Evolutionary conservation across 2,113 vertebrate genomes (phyloP), one percentile per base, ranked within the genome.

Genomic region (Falcunculus frontatus): DNA sequence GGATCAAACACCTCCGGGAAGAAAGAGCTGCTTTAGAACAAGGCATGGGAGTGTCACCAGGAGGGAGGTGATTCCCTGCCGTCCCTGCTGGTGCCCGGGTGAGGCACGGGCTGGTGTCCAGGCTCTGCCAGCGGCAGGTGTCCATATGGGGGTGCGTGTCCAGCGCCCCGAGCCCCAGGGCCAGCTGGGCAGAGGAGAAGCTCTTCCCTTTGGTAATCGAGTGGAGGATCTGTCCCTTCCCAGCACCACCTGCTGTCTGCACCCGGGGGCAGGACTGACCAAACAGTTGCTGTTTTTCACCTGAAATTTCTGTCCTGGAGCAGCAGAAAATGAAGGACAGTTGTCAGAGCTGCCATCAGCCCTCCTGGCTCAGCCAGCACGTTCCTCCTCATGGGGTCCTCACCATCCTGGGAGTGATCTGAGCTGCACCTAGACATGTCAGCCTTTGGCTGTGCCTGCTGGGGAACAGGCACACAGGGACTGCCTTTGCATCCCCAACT

Each of bases 101-200:
- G 86, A 41, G 84, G 76, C 59, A 3, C 27, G 32, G 55, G 57
- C 50, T 1, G 2, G 2, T 70, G 52, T 27, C 63, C 67, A 59
- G 53, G 67, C 76, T 57, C 55, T 77, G 73, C 56, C 52, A 21
- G 50, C 0, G 0, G 44, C 70, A 44, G 67, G 32, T 73, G 11
- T 13, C 64, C 11, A 0, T 11, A 15, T 21, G 9, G 26, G 10
- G 9, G 2, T 12, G 30, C 0, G 1, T 7, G 30, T 52, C 27
- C 2, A 8, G 74, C 75, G 22, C 44, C 6, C 10, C 0, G 0
- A 79, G 52, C 42, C 52, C 53, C 15, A 2, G 33, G 67, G 65
- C 50, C 46, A 52, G 27, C 52, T 27, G 42, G 41, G 49, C 35
- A 83, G 86, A 47, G 56, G 60, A 79, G 50, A 56, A 84, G 14